These are phyloP conservation scores for Apolygus lucorum DNA, from an alignment of 1,140 invertebrate genomes.

Conservation along the genomic window DNA sequence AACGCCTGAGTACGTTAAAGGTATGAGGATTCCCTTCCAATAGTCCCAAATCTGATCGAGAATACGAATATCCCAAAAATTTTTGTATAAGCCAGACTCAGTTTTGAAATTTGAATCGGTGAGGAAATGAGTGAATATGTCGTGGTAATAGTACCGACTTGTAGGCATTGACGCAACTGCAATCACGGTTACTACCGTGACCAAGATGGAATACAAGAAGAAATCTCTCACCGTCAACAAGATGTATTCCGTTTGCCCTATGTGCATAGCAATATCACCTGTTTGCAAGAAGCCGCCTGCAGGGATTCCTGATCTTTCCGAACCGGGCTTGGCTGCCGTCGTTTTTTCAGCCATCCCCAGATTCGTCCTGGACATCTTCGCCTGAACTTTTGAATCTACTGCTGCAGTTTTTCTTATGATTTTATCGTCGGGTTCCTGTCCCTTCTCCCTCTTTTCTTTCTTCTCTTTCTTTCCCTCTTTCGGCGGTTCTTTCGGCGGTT, in stretches of 20 bases:
- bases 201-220: neutral
- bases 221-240: neutral
- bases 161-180: neutral
- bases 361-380: neutral
- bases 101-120: constrained; percentile 2
- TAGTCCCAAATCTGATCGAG: constrained; percentile 6
- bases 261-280: neutral
- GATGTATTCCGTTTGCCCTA: neutral
- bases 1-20: neutral
- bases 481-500: too few relatives aligned
- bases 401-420: neutral
- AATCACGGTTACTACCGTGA: neutral
- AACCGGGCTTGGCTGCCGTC: neutral
- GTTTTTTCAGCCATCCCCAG: neutral
- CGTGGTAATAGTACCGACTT: neutral
- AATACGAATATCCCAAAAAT: neutral
- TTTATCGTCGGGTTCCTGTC: neutral
- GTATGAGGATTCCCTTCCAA: neutral
- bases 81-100: neutral
- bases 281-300: neutral
- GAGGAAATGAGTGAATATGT: neutral
- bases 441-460: too few relatives aligned
- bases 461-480: neutral
- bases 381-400: neutral
- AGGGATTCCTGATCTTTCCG: neutral